A percentile compares a stretch with the other conserved stretches of the same genome.
Conservation (phyloP, 2,113 vertebrate species). For the Otolemur garnettii region DNA sequence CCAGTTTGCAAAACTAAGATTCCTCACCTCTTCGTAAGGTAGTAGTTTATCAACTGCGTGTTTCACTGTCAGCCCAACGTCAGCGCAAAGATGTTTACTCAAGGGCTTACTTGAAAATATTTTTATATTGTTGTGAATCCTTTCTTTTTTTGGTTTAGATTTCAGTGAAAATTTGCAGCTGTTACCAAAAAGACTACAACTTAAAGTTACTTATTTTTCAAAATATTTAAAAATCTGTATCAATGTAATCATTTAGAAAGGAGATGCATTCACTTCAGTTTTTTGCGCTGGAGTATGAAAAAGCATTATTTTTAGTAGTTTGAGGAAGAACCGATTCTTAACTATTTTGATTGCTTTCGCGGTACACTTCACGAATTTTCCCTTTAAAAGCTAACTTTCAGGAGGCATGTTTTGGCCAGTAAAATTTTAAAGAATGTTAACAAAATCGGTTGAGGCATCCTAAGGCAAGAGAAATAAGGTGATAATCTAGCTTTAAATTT, state of each 20-base stretch:
- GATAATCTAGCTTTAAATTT: conserved; percentile 3
- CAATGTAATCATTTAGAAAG: neutral
- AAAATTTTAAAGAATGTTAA: neutral
- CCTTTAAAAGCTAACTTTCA: neutral
- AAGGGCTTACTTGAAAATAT: neutral
- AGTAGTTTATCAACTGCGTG: neutral
- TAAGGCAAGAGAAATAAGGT: neutral
- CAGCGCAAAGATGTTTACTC: neutral
- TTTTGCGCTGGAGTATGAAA: neutral
- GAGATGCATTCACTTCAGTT: neutral
- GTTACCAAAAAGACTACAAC: neutral
- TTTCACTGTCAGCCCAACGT: neutral
- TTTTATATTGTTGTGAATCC: neutral
- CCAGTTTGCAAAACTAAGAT: neutral
- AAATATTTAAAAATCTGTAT: neutral
- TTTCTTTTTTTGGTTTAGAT: neutral
- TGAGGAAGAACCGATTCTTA: neutral
- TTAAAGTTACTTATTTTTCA: neutral
- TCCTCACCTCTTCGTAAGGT: fast-evolving
- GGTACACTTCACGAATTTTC: neutral
- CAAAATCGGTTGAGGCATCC: neutral
- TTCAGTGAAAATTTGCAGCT: neutral
- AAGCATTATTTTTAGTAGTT: neutral
- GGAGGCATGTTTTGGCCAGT: neutral
- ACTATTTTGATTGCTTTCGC: neutral